phyloP scores from a whole-genome alignment of 2,797 vertebrate genomes.

The Amblyraja radiata region DNA sequence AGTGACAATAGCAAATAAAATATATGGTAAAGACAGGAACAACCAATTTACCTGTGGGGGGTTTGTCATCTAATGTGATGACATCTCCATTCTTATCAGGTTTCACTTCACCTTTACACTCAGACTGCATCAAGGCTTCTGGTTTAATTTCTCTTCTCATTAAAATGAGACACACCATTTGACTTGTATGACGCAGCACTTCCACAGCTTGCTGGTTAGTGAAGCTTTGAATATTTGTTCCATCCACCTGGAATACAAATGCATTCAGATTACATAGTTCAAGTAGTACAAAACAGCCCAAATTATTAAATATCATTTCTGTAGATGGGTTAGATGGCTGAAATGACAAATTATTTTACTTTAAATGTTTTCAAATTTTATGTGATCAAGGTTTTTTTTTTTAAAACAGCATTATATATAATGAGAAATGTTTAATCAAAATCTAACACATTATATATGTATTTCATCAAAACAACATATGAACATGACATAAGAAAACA shows the following conservation, averaged over 20 bases:
- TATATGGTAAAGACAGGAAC: not conserved
- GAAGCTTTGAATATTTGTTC: constrained; percentile 88
- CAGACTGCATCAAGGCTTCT: constrained; percentile 56
- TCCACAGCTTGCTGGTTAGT: constrained; percentile 97
- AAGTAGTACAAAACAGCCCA: not conserved
- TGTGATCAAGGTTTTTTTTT: not conserved
- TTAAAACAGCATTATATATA: not conserved
- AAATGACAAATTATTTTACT: not conserved
- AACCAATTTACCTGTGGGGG: not conserved
- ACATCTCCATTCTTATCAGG: constrained; percentile 51
- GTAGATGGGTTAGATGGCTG: not conserved
- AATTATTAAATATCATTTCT: not conserved
- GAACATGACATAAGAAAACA: too few relatives aligned
- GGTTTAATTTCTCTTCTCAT: constrained; percentile 69
- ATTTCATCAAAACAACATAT: too few relatives aligned
- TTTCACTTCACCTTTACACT: constrained; percentile 48
- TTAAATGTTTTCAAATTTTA: not conserved
- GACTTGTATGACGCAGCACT: constrained; percentile 80
- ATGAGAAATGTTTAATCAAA: not conserved
- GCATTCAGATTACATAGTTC: not conserved
- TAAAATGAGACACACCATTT: constrained; percentile 79
- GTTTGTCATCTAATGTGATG: constrained; percentile 45
- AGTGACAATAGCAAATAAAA: not conserved
- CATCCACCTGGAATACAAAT: constrained; percentile 71
- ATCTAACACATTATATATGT: not conserved